Evolutionary conservation across 2,113 vertebrate genomes (phyloP), one percentile per base, ranked within the genome.

Genomic region (Mormyrus iriodes): DNA sequence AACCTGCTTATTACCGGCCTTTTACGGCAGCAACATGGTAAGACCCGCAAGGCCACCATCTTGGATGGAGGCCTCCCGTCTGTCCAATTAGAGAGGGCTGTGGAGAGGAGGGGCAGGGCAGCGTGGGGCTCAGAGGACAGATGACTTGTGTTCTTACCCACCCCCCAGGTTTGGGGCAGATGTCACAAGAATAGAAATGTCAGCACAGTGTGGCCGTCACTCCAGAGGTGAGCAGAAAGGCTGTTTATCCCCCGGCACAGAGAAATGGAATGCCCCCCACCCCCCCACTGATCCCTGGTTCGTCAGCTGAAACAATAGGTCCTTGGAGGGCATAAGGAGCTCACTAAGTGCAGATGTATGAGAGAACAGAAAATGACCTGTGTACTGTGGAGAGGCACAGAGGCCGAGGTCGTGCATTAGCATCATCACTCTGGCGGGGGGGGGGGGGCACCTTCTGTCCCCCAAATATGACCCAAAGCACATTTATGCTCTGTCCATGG

Each of bases 221-320:
- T 91, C 89, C 89, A 42, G 76, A 48, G 85, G 90, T 91, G 91
- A 89, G 24, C 55, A 85, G 79, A 76, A 90, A 24, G 48, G 13
- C 46, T 31, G n/a, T 52, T 55, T 52, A 42, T 39, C 8, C 15
- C 48, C 10, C 4, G 2, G 35, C 86, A 87, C 85, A 61, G 19
- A 44, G 9, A 87, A n/a, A 42, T 7, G n/a, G 6, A 44, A 27
- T 58, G 35, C 76, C 35, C 46, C 89, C 42, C 44, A 17, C 21
- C 17, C 39, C 73, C 85, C 1, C n/a, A 8, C 61, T 65, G 27
- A n/a, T 27, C 65, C 42, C 48, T 21, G 27, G n/a, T 21, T 84
- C 44, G 52, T 82, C 48, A 44, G 79, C 86, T 87, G 85, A 91
- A 90, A 92, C 91, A 92, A 90, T 87, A 52, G 87, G n/a, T 4